These are phyloP conservation scores for Pogonocichla stellata DNA, from an alignment of 2,113 vertebrate species.

Conservation along the genomic window DNA sequence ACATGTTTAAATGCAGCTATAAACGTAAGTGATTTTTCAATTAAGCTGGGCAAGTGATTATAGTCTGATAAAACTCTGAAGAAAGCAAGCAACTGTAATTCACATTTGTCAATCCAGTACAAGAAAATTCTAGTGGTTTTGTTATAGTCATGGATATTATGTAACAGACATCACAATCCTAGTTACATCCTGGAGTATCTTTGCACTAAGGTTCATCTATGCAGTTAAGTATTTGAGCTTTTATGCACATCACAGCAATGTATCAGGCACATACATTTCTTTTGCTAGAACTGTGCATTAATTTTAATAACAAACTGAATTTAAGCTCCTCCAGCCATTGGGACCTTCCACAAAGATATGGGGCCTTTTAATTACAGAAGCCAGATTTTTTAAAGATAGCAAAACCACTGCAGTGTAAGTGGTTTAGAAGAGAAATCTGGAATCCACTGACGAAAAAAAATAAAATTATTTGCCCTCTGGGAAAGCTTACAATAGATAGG, in stretches of 20 bases:
- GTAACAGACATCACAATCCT: conserved; percentile 7
- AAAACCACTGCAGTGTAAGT: neutral
- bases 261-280: neutral
- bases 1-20: conserved; percentile 69
- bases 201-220: neutral
- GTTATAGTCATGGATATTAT: neutral
- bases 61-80: conserved; percentile 55
- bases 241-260: neutral
- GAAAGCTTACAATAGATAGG: neutral
- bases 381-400: neutral
- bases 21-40: conserved; percentile 73
- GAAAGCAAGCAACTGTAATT: conserved; percentile 56
- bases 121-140: conserved; percentile 5
- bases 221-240: neutral
- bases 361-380: conserved; percentile 3
- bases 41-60: conserved; percentile 64
- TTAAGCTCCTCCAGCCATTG: neutral
- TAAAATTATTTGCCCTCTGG: neutral
- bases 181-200: neutral
- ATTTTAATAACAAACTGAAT: neutral
- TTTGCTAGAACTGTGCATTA: neutral
- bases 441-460: neutral
- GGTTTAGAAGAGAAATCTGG: neutral
- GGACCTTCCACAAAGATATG: neutral
- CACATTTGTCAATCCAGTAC: conserved; percentile 23